These are phyloP conservation scores for Micronycteris hirsuta DNA, from an alignment of 2,113 vertebrate genomes.

Conservation along the genomic window DNA sequence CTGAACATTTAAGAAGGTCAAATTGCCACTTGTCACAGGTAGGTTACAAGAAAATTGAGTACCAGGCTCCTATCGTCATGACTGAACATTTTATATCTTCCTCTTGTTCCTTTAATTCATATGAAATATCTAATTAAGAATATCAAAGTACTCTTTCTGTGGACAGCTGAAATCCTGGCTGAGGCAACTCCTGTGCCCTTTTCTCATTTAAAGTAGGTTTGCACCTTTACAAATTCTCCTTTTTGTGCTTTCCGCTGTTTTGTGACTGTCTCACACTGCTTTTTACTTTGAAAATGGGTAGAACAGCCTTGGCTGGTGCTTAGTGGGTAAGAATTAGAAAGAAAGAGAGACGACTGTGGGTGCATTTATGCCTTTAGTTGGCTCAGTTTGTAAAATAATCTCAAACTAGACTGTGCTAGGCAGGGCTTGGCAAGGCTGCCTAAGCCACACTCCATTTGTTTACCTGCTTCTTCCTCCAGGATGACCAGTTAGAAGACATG, in stretches of 20 bases:
- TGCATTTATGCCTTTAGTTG: not conserved
- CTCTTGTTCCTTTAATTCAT: not conserved
- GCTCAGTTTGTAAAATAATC: not conserved
- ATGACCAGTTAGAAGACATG: not conserved
- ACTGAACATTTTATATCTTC: not conserved
- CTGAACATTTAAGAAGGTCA: not conserved
- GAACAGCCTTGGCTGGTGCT: not conserved
- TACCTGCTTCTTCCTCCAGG: not conserved
- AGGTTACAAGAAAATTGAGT: not conserved
- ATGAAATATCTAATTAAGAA: not conserved
- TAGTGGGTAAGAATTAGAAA: not conserved
- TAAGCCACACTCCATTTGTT: not conserved
- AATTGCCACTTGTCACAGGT: not conserved
- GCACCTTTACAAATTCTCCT: not conserved
- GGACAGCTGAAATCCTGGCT: not conserved
- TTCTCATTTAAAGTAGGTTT: not conserved
- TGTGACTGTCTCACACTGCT: not conserved
- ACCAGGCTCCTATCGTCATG: not conserved
- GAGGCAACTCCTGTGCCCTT: not conserved
- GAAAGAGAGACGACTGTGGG: not conserved
- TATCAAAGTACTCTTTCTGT: not conserved
- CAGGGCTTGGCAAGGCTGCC: accelerated
- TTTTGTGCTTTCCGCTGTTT: not conserved
- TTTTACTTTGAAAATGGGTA: not conserved
- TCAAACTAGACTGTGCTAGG: not conserved